A percentile compares a stretch with the other conserved stretches of the same genome.
These are phyloP conservation scores for Notarius lentiginosus DNA, from an alignment of 2,113 vertebrate species.

Conservation along the genomic window DNA sequence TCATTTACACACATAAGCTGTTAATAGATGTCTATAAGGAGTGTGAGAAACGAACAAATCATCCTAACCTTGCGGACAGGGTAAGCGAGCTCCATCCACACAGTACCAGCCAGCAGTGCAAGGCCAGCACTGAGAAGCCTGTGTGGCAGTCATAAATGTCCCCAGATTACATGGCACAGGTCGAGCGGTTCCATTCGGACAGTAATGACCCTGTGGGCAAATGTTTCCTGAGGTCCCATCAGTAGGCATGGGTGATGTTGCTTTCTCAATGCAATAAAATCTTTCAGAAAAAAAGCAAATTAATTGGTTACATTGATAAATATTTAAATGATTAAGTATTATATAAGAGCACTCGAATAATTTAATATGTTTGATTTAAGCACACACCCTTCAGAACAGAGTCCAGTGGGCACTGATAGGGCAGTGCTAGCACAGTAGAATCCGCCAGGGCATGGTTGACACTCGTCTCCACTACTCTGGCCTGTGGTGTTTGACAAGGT, in stretches of 20 bases:
- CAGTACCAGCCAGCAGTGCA: slow-evolving; percentile 84
- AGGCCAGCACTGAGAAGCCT: slow-evolving; percentile 70
- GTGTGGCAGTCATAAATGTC: slow-evolving; percentile 69
- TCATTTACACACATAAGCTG: background rate
- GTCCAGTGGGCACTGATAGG: slow-evolving; percentile 70
- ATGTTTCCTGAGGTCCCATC: slow-evolving; percentile 72
- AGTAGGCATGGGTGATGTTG: slow-evolving; percentile 62
- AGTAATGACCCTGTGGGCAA: slow-evolving; percentile 76
- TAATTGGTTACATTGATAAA: background rate
- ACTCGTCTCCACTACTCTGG: slow-evolving; percentile 62
- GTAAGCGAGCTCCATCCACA: slow-evolving; percentile 67
- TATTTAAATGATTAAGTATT: background rate
- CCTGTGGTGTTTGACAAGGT: slow-evolving; percentile 79
- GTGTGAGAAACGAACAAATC: background rate
- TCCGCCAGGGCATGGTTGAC: slow-evolving; percentile 74
- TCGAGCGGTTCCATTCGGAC: slow-evolving; percentile 71
- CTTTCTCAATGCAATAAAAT: slow-evolving; percentile 70
- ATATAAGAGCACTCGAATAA: background rate
- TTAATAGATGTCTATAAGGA: background rate
- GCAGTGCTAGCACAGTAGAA: slow-evolving; percentile 74
- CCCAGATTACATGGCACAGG: slow-evolving; percentile 75
- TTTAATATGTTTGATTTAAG: background rate
- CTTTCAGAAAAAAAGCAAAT: slow-evolving; percentile 50
- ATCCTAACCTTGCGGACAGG: slow-evolving; percentile 82
- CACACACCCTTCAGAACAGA: slow-evolving; percentile 75